phyloP scores from a whole-genome alignment of 2,113 vertebrate species.

The Neofelis nebulosa region DNA sequence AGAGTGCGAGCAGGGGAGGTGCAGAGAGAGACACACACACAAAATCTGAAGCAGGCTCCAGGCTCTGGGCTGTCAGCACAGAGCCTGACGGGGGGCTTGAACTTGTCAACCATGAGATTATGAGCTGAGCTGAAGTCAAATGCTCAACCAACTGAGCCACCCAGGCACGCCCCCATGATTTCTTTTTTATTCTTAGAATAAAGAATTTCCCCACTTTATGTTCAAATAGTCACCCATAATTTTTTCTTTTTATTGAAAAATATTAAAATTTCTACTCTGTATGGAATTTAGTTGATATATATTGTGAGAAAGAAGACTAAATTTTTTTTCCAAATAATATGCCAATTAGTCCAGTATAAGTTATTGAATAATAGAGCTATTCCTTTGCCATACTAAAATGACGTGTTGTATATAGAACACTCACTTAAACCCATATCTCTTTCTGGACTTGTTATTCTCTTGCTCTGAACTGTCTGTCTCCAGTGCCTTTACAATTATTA shows the following conservation, averaged over 20 bases:
- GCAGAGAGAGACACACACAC: too few species aligned
- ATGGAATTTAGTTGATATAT: neutral
- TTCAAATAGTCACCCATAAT: neutral
- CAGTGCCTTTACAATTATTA: neutral
- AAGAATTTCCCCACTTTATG: neutral
- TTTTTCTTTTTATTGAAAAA: slow-evolving; percentile 4
- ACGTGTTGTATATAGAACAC: neutral
- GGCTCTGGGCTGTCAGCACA: too few species aligned
- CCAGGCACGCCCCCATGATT: neutral
- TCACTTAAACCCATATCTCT: neutral
- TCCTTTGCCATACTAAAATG: neutral
- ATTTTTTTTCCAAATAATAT: neutral
- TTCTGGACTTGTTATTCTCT: slow-evolving; percentile 6
- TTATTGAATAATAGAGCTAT: slow-evolving; percentile 18
- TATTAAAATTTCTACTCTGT: neutral
- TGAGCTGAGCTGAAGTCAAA: too few species aligned
- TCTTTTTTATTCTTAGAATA: slow-evolving; percentile 32
- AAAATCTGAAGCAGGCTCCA: too few species aligned
- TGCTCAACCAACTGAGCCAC: too few species aligned
- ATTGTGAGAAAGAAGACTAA: neutral
- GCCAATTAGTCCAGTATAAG: neutral
- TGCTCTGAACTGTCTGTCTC: neutral
- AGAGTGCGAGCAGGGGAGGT: too few species aligned
- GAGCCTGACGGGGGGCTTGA: too few species aligned
- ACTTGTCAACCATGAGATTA: too few species aligned